A percentile compares a stretch with the other conserved stretches of the same genome.
phyloP scores from a whole-genome alignment of 1,140 invertebrate species.

The Zophobas atratus region DNA sequence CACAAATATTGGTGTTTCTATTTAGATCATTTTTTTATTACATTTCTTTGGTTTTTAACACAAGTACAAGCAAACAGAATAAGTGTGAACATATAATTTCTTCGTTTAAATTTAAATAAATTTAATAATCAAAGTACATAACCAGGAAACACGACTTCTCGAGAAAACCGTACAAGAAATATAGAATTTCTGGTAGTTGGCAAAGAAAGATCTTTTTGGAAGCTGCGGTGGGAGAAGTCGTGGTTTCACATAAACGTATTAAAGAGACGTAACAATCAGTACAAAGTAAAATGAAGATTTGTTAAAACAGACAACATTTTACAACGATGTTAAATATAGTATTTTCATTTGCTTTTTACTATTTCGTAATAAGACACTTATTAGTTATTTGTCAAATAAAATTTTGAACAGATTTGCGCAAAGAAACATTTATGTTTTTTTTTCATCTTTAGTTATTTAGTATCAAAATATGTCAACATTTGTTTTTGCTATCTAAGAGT shows the following conservation, averaged over 20 bases:
- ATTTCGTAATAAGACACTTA: slow-evolving; percentile 52
- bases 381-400: slow-evolving; percentile 51
- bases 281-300: slow-evolving; percentile 34
- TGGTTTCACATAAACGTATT: slow-evolving; percentile 7
- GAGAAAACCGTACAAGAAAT: not conserved
- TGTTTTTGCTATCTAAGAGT: slow-evolving; percentile 63
- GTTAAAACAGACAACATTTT: slow-evolving; percentile 49
- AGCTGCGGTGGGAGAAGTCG: not conserved
- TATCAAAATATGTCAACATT: slow-evolving; percentile 66
- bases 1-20: slow-evolving; percentile 50
- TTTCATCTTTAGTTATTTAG: slow-evolving; percentile 60
- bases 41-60: slow-evolving; percentile 35
- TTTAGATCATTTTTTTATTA: slow-evolving; percentile 48
- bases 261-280: slow-evolving; percentile 25
- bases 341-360: slow-evolving; percentile 32
- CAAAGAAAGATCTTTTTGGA: not conserved
- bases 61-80: slow-evolving; percentile 46
- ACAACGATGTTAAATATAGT: slow-evolving; percentile 51
- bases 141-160: slow-evolving; percentile 24
- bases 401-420: slow-evolving; percentile 39
- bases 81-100: slow-evolving; percentile 14
- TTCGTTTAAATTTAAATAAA: slow-evolving; percentile 3
- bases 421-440: slow-evolving; percentile 50
- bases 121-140: slow-evolving; percentile 5
- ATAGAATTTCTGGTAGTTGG: slow-evolving; percentile 8